These are phyloP conservation scores for Penaeus chinensis DNA, from an alignment of 1,140 invertebrate genomes.

Conservation along the genomic window DNA sequence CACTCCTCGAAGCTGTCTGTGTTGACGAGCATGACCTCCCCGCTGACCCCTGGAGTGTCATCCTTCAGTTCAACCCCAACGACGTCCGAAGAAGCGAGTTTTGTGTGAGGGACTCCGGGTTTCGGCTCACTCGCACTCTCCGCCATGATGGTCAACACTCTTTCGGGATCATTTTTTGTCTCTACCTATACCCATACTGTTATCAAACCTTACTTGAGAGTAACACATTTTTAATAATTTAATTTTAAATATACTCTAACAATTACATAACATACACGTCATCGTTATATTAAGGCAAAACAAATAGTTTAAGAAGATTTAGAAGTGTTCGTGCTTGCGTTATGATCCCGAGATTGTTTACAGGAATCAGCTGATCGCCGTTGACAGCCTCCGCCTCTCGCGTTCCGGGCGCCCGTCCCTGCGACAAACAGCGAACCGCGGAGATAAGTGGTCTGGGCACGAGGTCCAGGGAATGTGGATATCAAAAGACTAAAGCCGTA, in stretches of 20 bases:
- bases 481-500: too few species aligned
- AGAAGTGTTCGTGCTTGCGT: not conserved
- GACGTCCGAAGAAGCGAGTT: not conserved
- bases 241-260: not conserved
- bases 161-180: too few species aligned
- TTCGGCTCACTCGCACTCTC: not conserved
- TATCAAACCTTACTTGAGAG: not conserved
- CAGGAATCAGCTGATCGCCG: not conserved
- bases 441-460: too few species aligned
- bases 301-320: not conserved
- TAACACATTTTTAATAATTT: not conserved
- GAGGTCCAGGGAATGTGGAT: too few species aligned
- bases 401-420: too few species aligned
- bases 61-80: slow-evolving; percentile 47
- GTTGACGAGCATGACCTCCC: slow-evolving; percentile 54
- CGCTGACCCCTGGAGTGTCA: slow-evolving; percentile 50
- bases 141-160: slow-evolving; percentile 25
- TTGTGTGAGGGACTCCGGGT: not conserved
- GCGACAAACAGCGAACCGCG: too few species aligned
- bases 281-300: not conserved
- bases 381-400: not conserved
- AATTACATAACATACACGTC: too few species aligned
- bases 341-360: not conserved
- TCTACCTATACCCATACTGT: not conserved
- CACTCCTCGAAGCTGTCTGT: slow-evolving; percentile 57